Percentiles rank a stretch among this genome's conserved stretches.
phyloP scores from a whole-genome alignment of 2,113 vertebrate genomes.

The Sminthopsis crassicaudata region DNA sequence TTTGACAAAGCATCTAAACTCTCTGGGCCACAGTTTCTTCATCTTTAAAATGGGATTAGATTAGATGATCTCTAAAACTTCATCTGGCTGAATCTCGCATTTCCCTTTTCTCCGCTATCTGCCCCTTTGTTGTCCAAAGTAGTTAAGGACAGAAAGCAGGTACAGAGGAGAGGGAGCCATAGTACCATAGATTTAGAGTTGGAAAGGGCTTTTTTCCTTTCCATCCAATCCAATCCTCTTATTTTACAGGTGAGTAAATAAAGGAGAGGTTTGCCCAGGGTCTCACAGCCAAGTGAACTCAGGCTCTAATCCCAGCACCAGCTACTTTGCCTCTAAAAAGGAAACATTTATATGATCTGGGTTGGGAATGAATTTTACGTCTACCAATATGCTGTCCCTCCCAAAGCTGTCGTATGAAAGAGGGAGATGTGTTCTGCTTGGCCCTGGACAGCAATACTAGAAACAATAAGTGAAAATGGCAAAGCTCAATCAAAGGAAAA shows the following conservation, averaged over 20 bases:
- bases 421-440: background rate
- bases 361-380: background rate
- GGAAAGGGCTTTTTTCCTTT: background rate
- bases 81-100: background rate
- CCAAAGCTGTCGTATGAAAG: background rate
- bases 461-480: background rate
- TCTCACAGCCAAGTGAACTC: background rate
- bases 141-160: background rate
- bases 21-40: background rate
- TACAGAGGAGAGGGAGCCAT: background rate
- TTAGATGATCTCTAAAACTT: background rate
- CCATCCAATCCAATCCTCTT: background rate
- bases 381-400: background rate
- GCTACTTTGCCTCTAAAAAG: background rate
- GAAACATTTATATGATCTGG: background rate
- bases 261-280: background rate
- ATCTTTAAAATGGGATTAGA: background rate
- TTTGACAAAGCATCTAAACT: background rate
- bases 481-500: background rate
- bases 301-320: background rate
- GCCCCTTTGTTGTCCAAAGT: background rate
- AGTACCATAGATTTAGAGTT: background rate
- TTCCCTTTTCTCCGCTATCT: background rate
- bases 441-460: background rate
- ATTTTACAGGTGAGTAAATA: background rate